A percentile compares a stretch with the other conserved stretches of the same genome.
These are phyloP conservation scores for Stegana nigrithorax DNA, from an alignment of 2,888 invertebrate genomes.

Conservation along the genomic window DNA sequence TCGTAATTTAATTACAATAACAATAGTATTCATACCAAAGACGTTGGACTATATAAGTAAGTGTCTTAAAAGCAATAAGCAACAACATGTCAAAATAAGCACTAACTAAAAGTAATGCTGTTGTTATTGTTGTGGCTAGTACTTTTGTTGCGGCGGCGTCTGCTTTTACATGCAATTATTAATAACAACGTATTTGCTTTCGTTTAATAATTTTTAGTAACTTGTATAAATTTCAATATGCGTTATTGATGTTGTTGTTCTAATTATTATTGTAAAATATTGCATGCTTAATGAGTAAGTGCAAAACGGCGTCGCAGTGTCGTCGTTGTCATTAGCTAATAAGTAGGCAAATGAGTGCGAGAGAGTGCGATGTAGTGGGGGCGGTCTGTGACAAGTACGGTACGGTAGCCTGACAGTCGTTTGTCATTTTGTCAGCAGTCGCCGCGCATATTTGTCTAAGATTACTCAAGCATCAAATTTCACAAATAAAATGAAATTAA, in stretches of 20 bases:
- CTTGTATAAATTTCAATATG: neutral
- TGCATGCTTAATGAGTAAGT: constrained; percentile 38
- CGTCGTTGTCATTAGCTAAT: too few species aligned
- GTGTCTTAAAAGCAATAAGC: neutral
- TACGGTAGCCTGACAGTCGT: neutral
- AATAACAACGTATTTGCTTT: constrained; percentile 3
- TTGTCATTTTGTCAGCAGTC: neutral
- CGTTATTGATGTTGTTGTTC: neutral
- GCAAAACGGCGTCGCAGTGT: neutral
- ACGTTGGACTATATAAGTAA: too few species aligned
- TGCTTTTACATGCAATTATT: neutral
- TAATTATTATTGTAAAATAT: constrained; percentile 33
- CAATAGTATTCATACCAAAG: neutral
- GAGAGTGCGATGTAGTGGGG: neutral
- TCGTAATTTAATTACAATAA: neutral
- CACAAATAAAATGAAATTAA: neutral
- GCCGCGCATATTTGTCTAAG: neutral
- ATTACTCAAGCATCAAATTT: constrained; percentile 21
- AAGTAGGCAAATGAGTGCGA: neutral
- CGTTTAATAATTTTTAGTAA: constrained; percentile 1
- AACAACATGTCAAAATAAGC: neutral
- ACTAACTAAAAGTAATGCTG: too few species aligned
- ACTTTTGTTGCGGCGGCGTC: too few species aligned
- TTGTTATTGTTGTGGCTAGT: too few species aligned
- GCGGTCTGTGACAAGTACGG: neutral